Percentiles rank a stretch among this genome's conserved stretches.
Evolutionary conservation across 1,140 invertebrate species (phyloP).

Genomic region (Drosophila paulistorum): DNA sequence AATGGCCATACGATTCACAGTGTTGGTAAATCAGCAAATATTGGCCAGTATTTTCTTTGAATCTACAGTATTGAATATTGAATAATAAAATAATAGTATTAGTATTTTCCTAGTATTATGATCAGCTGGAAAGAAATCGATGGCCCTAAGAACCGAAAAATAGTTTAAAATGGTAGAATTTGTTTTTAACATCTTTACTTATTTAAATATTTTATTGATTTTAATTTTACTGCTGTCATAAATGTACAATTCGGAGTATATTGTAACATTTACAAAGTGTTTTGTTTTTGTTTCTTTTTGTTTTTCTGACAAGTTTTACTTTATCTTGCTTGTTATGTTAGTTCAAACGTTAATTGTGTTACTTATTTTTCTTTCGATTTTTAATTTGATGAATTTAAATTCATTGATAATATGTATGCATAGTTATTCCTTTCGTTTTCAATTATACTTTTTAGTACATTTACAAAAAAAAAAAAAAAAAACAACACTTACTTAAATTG

Average conservation of each 20-base stretch:
- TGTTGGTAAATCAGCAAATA: not conserved
- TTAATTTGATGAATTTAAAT: constrained; percentile 75
- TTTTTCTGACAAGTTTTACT: constrained; percentile 16
- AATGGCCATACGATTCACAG: constrained; percentile 17
- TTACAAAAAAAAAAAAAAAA: constrained; percentile 67
- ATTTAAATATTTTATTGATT: constrained; percentile 71
- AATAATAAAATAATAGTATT: no score
- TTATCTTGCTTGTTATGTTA: constrained; percentile 22
- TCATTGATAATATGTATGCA: constrained; percentile 75
- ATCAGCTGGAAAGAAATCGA: not conserved
- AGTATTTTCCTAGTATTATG: not conserved
- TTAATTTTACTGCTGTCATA: constrained; percentile 41
- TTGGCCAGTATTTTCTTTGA: not conserved
- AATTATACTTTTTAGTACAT: constrained; percentile 29
- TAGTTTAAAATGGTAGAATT: not conserved
- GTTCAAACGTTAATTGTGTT: constrained; percentile 20
- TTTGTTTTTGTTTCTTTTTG: constrained; percentile 14
- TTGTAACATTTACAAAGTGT: constrained; percentile 77
- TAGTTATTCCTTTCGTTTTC: constrained; percentile 40
- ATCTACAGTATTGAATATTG: not conserved
- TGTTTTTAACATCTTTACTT: constrained; percentile 50
- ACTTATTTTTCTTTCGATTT: constrained; percentile 44
- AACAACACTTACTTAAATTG: constrained; percentile 57
- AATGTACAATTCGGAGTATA: constrained; percentile 74
- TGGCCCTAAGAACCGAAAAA: not conserved